Conservation (phyloP, 1,140 invertebrate genomes). For the Pseudobourletiella spinata region DNA sequence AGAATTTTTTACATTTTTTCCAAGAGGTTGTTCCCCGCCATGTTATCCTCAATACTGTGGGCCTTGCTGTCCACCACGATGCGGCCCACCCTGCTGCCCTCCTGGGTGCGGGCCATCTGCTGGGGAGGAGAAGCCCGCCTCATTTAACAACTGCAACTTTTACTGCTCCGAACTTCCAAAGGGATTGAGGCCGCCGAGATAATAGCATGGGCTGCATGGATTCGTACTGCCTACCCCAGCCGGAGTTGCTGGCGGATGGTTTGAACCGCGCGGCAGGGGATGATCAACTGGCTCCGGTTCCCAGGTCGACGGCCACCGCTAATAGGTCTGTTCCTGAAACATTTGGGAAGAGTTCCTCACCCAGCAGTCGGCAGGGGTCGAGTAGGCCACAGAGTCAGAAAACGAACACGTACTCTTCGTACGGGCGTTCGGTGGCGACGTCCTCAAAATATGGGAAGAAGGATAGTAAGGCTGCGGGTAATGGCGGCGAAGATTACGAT, state of each 20-base stretch:
- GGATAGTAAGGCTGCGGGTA: no score
- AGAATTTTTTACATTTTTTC: neutral
- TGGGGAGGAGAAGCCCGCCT: neutral
- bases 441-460: no score
- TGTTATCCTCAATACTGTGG: neutral
- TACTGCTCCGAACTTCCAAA: constrained; percentile 9
- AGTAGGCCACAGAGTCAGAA: no score
- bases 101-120: neutral
- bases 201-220: neutral
- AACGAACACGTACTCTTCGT: neutral
- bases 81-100: neutral
- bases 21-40: neutral
- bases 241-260: neutral
- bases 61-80: neutral
- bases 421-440: no score
- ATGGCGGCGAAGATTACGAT: no score
- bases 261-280: constrained; percentile 8
- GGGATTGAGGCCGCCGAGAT: neutral
- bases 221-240: neutral
- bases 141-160: constrained; percentile 8
- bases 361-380: no score
- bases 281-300: constrained; percentile 5
- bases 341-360: no score
- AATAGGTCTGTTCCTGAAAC: no score
- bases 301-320: neutral